phyloP scores from a whole-genome alignment of 2,113 vertebrate genomes.

The Thryonomys swinderianus region DNA sequence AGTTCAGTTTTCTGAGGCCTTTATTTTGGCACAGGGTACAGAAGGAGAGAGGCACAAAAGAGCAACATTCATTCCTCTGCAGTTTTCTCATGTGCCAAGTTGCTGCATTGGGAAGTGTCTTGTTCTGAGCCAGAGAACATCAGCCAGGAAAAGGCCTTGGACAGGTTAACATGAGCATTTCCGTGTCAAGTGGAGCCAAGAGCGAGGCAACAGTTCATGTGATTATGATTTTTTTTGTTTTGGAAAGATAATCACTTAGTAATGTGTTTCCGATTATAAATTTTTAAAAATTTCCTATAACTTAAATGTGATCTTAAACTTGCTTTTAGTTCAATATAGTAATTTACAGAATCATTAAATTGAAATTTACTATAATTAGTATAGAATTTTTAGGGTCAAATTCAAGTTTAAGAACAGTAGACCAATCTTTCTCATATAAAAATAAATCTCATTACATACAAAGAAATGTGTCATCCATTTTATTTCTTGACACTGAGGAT shows the following conservation, averaged over 20 bases:
- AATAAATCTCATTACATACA: background rate
- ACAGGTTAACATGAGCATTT: background rate
- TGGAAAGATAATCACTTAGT: background rate
- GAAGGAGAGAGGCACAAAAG: background rate
- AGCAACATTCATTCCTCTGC: background rate
- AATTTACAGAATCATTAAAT: background rate
- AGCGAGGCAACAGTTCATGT: background rate
- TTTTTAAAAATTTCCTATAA: background rate
- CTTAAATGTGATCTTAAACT: background rate
- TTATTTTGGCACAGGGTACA: background rate
- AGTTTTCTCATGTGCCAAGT: background rate
- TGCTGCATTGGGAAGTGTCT: background rate
- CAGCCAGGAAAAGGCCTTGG: background rate
- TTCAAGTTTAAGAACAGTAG: background rate
- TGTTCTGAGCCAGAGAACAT: background rate
- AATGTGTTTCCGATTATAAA: background rate
- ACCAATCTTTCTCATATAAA: background rate
- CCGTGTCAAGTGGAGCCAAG: background rate
- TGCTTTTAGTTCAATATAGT: background rate
- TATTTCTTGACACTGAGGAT: background rate
- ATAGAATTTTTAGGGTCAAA: background rate
- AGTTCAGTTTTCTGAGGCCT: background rate
- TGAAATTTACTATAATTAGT: background rate
- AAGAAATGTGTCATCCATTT: background rate
- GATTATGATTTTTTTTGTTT: background rate